Conservation (phyloP, 2,888 invertebrate species). For the Sesia bembeciformis region DNA sequence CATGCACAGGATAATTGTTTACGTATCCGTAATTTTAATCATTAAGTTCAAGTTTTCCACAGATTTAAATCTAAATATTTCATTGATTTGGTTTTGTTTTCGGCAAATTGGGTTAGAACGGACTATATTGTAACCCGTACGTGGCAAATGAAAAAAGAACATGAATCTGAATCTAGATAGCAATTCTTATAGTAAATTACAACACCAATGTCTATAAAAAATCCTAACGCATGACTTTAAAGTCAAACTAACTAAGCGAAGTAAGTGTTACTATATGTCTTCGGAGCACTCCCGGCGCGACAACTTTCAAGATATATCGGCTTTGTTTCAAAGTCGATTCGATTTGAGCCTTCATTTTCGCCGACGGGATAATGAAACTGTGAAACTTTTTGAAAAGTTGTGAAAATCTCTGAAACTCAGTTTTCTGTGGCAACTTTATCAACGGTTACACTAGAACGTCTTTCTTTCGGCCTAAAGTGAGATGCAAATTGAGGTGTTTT, state of each 20-base stretch:
- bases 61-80: no score
- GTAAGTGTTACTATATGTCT: constrained; percentile 1
- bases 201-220: neutral
- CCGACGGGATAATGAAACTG: constrained; percentile 32
- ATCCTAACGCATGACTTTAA: constrained; percentile 30
- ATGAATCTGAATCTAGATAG: no score
- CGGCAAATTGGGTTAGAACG: no score
- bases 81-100: no score
- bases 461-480: neutral
- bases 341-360: constrained; percentile 30
- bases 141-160: no score
- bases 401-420: constrained; percentile 13
- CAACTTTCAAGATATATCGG: constrained; percentile 44
- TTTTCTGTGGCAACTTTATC: constrained; percentile 13
- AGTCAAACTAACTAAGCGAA: constrained; percentile 35
- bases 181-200: no score
- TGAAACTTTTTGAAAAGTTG: constrained; percentile 20
- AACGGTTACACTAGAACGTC: constrained; percentile 3
- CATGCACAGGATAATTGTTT: no score
- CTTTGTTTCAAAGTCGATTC: constrained; percentile 48
- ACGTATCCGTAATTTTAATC: no score
- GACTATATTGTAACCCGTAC: no score
- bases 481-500: constrained; percentile 1
- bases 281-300: neutral
- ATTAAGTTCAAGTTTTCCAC: no score